phyloP scores from a whole-genome alignment of 2,888 invertebrate genomes.

The Drosophila niveifrons region DNA sequence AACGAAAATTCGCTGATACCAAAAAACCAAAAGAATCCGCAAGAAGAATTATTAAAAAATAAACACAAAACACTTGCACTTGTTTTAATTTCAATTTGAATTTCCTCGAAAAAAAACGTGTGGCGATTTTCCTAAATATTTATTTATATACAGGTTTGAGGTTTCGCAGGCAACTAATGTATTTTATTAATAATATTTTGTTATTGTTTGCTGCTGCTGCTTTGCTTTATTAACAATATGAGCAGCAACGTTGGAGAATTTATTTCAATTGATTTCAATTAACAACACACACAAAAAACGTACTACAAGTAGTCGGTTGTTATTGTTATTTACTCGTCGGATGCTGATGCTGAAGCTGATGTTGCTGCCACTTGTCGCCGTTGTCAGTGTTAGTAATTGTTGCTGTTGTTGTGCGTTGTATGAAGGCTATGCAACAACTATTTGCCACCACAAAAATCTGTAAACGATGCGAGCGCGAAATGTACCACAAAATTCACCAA shows the following conservation, averaged over 20 bases:
- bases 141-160: constrained; percentile 4
- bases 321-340: constrained; percentile 31
- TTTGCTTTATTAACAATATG: constrained; percentile 82
- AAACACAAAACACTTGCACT: constrained; percentile 42
- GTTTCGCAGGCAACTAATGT: constrained; percentile 45
- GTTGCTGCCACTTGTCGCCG: constrained; percentile 65
- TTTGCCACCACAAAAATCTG: constrained; percentile 79
- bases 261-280: constrained; percentile 85
- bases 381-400: constrained; percentile 65
- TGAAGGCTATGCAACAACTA: constrained; percentile 83
- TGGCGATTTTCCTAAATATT: constrained; percentile 15
- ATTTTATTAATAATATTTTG: constrained; percentile 34
- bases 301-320: constrained; percentile 26
- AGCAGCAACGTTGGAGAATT: constrained; percentile 80
- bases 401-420: constrained; percentile 76
- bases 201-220: constrained; percentile 43
- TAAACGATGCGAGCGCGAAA: constrained; percentile 72
- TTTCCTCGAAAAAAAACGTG: constrained; percentile 21
- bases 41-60: constrained; percentile 14
- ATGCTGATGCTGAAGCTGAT: background rate
- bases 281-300: constrained; percentile 74
- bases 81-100: constrained; percentile 34
- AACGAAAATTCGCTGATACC: constrained; percentile 48
- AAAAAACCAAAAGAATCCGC: constrained; percentile 22
- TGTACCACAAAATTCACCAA: constrained; percentile 65